These are phyloP conservation scores for Aegotheles bennettii DNA, from an alignment of 2,113 vertebrate genomes.

Conservation along the genomic window DNA sequence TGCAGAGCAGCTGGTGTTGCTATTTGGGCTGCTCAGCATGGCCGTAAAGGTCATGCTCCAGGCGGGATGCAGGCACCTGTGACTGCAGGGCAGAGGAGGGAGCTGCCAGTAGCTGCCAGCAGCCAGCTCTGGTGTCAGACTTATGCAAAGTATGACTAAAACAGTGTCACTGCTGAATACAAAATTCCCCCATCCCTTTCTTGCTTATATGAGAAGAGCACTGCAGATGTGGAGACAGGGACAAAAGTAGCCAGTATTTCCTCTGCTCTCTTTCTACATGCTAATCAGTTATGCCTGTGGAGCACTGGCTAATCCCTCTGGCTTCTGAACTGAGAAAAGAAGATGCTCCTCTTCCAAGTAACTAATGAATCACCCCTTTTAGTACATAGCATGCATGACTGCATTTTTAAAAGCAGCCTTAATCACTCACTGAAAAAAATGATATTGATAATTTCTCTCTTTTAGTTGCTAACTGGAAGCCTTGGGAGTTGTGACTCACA, in stretches of 20 bases:
- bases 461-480: constrained; percentile 16
- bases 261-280: not conserved
- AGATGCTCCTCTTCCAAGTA: not conserved
- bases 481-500: constrained; percentile 28
- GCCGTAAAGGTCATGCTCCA: not conserved
- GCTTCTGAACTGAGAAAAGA: constrained; percentile 15
- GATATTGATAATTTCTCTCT: not conserved
- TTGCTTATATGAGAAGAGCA: not conserved
- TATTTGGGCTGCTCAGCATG: not conserved
- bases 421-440: constrained; percentile 47
- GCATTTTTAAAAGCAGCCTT: constrained; percentile 41
- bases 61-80: not conserved
- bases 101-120: not conserved
- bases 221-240: not conserved
- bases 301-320: not conserved
- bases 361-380: constrained; percentile 48
- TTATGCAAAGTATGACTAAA: not conserved
- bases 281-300: not conserved
- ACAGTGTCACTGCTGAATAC: not conserved
- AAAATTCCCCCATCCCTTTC: not conserved
- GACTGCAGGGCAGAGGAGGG: not conserved
- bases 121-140: not conserved
- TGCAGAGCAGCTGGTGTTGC: not conserved
- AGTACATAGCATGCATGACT: constrained; percentile 29
- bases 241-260: constrained; percentile 39